Evolutionary conservation across 1,140 invertebrate species (phyloP).

Genomic region (Sesamia nonagrioides): DNA sequence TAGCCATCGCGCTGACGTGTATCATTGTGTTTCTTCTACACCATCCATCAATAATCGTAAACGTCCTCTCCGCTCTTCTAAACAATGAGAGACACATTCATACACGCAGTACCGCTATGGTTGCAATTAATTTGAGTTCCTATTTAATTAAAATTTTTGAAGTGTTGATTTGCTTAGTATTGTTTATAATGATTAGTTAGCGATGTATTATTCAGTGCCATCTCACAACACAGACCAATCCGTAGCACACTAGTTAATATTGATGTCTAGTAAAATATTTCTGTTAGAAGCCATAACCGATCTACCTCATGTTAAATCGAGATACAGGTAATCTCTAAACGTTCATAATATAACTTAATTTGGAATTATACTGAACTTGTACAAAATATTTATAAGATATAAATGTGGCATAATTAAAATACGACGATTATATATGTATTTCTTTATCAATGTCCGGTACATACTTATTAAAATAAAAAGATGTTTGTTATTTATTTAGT

Average conservation of each 20-base stretch:
- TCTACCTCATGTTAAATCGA: constrained; percentile 73
- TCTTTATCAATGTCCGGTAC: constrained; percentile 85
- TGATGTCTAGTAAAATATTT: constrained; percentile 28
- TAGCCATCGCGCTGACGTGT: constrained; percentile 5
- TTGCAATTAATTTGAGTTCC: constrained; percentile 84
- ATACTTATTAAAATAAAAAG: constrained; percentile 85
- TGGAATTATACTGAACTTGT: constrained; percentile 70
- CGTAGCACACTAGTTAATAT: constrained; percentile 31
- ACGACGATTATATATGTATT: constrained; percentile 83
- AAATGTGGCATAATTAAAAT: constrained; percentile 79
- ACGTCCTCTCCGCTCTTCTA: not conserved
- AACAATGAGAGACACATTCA: constrained; percentile 6
- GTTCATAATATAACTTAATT: constrained; percentile 57
- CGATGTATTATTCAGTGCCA: constrained; percentile 59
- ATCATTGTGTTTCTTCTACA: constrained; percentile 10
- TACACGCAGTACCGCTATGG: constrained; percentile 41
- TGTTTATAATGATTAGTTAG: constrained; percentile 72
- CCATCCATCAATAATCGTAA: not conserved
- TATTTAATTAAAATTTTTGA: constrained; percentile 75
- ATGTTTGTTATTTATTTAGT: constrained; percentile 84
- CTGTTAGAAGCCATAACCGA: constrained; percentile 42
- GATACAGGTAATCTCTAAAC: constrained; percentile 65
- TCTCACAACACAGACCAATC: constrained; percentile 23
- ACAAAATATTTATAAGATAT: constrained; percentile 80
- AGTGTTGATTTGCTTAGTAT: constrained; percentile 74